Evolutionary conservation across 2,797 vertebrate species (phyloP).

Genomic region (Takifugu ocellatus): DNA sequence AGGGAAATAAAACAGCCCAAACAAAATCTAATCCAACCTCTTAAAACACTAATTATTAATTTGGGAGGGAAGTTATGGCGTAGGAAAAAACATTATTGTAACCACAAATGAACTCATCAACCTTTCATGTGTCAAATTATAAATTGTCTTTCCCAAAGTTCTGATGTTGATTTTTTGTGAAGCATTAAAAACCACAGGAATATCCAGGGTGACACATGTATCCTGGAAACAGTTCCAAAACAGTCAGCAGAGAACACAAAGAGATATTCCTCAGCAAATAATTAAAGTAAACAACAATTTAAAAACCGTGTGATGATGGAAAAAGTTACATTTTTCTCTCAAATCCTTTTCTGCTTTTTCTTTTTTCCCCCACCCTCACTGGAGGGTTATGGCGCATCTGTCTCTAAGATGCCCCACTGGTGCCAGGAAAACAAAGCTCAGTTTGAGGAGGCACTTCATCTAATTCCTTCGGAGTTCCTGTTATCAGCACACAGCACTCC

Average conservation of each 20-base stretch:
- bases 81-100: conserved; percentile 1
- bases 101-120: conserved; percentile 25
- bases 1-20: too few relatives aligned
- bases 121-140: conserved; percentile 10
- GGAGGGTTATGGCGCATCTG: conserved; percentile 2
- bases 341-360: too few relatives aligned
- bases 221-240: conserved; percentile 22
- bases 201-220: conserved; percentile 11
- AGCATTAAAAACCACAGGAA: not conserved
- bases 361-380: not conserved
- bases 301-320: too few relatives aligned
- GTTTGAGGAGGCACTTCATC: conserved; percentile 7
- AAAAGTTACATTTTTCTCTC: too few relatives aligned
- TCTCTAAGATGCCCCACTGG: conserved; percentile 20
- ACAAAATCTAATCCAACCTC: too few relatives aligned
- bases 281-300: conserved; percentile 1
- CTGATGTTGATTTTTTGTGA: conserved; percentile 18
- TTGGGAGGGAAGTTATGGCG: too few relatives aligned
- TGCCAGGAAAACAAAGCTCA: conserved; percentile 3
- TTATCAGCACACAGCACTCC: conserved; percentile 48
- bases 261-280: too few relatives aligned
- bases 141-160: conserved; percentile 18
- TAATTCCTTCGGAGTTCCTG: conserved; percentile 39
- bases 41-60: too few relatives aligned
- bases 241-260: not conserved